Percentiles rank a stretch among this genome's conserved stretches.
These are phyloP conservation scores for Hymenochirus boettgeri DNA, from an alignment of 2,113 vertebrate species.

Conservation along the genomic window DNA sequence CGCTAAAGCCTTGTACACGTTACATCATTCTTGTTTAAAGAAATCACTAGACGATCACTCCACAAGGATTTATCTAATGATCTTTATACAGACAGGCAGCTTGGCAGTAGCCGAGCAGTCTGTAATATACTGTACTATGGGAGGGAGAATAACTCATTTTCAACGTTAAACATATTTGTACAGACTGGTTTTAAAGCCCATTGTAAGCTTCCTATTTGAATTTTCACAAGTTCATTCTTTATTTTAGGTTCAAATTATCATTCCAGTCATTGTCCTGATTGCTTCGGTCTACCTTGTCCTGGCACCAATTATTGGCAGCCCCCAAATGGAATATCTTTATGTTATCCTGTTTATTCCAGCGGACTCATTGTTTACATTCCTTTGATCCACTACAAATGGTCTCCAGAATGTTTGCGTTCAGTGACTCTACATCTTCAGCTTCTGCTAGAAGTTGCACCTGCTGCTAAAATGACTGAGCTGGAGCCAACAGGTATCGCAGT, in stretches of 20 bases:
- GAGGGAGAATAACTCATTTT: too few relatives aligned
- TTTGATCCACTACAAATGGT: conserved; percentile 69
- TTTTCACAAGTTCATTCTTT: conserved; percentile 31
- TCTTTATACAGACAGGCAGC: too few relatives aligned
- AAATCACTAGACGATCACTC: too few relatives aligned
- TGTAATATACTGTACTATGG: too few relatives aligned
- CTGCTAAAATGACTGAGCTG: conserved; percentile 54
- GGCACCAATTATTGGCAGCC: conserved; percentile 72
- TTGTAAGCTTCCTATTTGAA: too few relatives aligned
- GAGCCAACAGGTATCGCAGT: too few relatives aligned
- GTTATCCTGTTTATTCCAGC: conserved; percentile 71
- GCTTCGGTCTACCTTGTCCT: conserved; percentile 74
- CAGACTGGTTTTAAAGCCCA: too few relatives aligned
- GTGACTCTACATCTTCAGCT: conserved; percentile 77
- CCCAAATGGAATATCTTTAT: conserved; percentile 76
- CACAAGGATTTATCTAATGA: too few relatives aligned
- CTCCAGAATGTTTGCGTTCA: conserved; percentile 60
- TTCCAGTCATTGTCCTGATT: conserved; percentile 72
- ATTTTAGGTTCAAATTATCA: conserved; percentile 72
- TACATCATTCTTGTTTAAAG: too few relatives aligned
- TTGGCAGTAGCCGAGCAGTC: too few relatives aligned
- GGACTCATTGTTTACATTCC: conserved; percentile 75
- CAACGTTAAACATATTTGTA: too few relatives aligned
- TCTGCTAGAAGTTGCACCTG: conserved; percentile 77
- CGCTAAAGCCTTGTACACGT: too few relatives aligned